Evolutionary conservation across 2,888 invertebrate species (phyloP).

Genomic region (Chironomus riparius): DNA sequence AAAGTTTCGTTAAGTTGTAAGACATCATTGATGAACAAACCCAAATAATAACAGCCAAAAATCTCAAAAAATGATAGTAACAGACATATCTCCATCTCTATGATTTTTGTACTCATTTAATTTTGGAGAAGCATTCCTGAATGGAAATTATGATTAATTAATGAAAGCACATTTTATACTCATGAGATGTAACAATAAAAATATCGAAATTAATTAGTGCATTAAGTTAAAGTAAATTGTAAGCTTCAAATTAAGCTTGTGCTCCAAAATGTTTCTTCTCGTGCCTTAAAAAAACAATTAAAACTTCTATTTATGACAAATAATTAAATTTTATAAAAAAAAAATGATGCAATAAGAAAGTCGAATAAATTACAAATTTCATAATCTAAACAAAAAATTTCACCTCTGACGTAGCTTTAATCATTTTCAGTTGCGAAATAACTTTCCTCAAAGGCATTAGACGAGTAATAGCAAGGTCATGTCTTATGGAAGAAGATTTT

Average conservation of each 20-base stretch:
- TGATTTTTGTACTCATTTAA: too few species aligned
- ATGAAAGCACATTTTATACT: background rate
- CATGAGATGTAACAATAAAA: background rate
- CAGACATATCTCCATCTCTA: too few species aligned
- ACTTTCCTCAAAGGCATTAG: background rate
- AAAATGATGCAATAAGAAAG: background rate
- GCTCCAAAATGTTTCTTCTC: background rate
- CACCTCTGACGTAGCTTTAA: too few species aligned
- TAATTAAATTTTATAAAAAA: background rate
- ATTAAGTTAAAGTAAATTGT: background rate
- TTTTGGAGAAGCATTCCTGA: too few species aligned
- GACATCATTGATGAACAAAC: too few species aligned
- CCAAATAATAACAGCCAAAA: too few species aligned
- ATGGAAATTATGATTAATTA: too few species aligned
- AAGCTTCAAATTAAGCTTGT: background rate
- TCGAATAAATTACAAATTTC: background rate
- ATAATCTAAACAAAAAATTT: too few species aligned
- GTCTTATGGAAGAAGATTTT: background rate
- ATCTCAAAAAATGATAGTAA: too few species aligned
- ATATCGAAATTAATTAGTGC: background rate
- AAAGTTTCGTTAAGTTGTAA: too few species aligned
- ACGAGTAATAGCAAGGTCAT: background rate
- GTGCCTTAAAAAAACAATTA: background rate
- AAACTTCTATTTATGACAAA: background rate
- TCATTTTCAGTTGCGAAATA: too few species aligned